Conservation (phyloP, 2,888 invertebrate species). For the Autographa pulchrina region DNA sequence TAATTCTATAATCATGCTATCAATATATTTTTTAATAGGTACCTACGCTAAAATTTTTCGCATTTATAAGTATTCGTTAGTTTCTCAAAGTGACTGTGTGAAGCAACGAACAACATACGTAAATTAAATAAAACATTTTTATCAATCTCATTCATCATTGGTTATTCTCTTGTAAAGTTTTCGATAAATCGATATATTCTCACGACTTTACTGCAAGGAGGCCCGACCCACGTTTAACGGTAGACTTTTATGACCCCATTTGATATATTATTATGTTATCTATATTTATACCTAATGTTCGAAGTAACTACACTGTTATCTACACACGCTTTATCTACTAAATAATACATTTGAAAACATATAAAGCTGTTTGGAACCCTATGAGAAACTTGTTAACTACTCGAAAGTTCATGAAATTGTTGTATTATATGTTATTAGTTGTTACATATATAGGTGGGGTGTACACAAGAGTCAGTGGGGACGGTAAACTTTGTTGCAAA, state of each 20-base stretch:
- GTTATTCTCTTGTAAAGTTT: not conserved
- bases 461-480: constrained; percentile 77
- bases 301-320: constrained; percentile 25
- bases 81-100: not conserved
- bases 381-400: constrained; percentile 55
- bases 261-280: constrained; percentile 5
- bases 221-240: constrained; percentile 1
- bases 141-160: not conserved
- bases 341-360: constrained; percentile 51
- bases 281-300: constrained; percentile 22
- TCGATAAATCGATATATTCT: not conserved
- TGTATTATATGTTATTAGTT: constrained; percentile 51
- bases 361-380: constrained; percentile 41
- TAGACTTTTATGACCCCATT: constrained; percentile 4
- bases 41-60: too few relatives aligned
- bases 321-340: constrained; percentile 27
- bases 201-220: not conserved
- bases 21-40: not conserved
- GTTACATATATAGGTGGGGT: constrained; percentile 49
- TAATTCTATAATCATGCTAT: not conserved
- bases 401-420: constrained; percentile 54
- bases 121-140: not conserved
- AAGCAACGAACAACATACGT: not conserved
- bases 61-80: not conserved
- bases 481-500: constrained; percentile 85